Base-by-base conservation (phyloP, 2,888 invertebrate genomes). In the Lamproptera curius region DNA sequence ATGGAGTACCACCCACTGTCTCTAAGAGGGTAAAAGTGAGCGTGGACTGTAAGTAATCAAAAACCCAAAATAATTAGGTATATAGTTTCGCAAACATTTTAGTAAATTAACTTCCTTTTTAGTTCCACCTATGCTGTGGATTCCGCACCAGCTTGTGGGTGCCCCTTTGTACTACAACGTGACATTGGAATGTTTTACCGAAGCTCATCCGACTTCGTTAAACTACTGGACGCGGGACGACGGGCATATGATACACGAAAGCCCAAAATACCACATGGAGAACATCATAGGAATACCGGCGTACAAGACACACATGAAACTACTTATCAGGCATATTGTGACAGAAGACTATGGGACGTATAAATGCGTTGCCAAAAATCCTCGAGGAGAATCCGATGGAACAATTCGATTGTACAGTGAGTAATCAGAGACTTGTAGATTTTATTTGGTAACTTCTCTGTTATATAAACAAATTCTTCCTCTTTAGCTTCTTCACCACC, bases 11-110 rank as follows among this genome's bases (percentile, higher is more conserved):
- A 0, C 96, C 97, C 4, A 93, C 95, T 26, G 96, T 96, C 52
- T 96, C 95, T 72, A 97, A 97, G 82, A 90, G 95, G 69, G 96
- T 97, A 66, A 95, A 95, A 92, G 95, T 97, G 67, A 95, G 95
- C 89, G 96, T 97, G 33, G 96, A 97, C 82, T 97, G 96, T 97
- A 88, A 96, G 96, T 94, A 87, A n/a, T n/a, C n/a, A n/a, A n/a
- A n/a, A n/a, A n/a, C n/a, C n/a, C n/a, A n/a, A n/a, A n/a, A n/a
- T n/a, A n/a, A n/a, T n/a, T n/a, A n/a, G n/a, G n/a, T n/a, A n/a
- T n/a, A n/a, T n/a, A n/a, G n/a, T n/a, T n/a, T n/a, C n/a, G n/a
- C n/a, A n/a, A n/a, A n/a, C n/a, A n/a, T n/a, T n/a, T n/a, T n/a
- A n/a, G n/a, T n/a, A 13, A n/a, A 17, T 36, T 20, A 1, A 16